phyloP scores from a whole-genome alignment of 2,888 invertebrate genomes.

The Drosophila multiciliata region DNA sequence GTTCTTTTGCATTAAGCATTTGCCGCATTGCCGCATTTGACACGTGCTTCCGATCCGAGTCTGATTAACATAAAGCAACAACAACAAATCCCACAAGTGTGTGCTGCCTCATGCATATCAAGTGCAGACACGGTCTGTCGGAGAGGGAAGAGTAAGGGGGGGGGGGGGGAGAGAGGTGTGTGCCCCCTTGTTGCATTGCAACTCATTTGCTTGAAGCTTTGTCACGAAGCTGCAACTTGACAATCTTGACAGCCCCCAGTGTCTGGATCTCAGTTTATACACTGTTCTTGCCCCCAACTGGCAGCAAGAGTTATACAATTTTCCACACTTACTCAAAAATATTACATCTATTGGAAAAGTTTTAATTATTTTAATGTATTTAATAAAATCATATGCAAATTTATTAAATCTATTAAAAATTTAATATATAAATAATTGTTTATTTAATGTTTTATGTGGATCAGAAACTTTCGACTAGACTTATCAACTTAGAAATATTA shows the following conservation, averaged over 20 bases:
- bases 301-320: neutral
- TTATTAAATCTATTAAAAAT: neutral
- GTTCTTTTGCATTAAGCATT: constrained; percentile 57
- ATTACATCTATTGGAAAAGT: neutral
- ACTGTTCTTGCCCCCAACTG: neutral
- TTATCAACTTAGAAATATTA: too few relatives aligned
- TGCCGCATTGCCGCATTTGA: constrained; percentile 78
- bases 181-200: constrained; percentile 25
- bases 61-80: constrained; percentile 61
- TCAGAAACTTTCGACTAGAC: too few relatives aligned
- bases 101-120: constrained; percentile 73
- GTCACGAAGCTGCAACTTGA: constrained; percentile 45
- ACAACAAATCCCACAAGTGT: constrained; percentile 75
- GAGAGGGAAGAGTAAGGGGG: neutral
- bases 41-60: constrained; percentile 83
- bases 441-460: neutral
- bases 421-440: neutral
- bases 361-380: neutral
- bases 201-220: constrained; percentile 46
- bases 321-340: neutral
- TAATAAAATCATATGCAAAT: neutral
- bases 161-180: neutral
- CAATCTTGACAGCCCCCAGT: constrained; percentile 28
- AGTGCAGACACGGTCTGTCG: constrained; percentile 30
- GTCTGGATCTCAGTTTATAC: constrained; percentile 8